Conservation (phyloP, 2,113 vertebrate species). For the Marmota monax region DNA sequence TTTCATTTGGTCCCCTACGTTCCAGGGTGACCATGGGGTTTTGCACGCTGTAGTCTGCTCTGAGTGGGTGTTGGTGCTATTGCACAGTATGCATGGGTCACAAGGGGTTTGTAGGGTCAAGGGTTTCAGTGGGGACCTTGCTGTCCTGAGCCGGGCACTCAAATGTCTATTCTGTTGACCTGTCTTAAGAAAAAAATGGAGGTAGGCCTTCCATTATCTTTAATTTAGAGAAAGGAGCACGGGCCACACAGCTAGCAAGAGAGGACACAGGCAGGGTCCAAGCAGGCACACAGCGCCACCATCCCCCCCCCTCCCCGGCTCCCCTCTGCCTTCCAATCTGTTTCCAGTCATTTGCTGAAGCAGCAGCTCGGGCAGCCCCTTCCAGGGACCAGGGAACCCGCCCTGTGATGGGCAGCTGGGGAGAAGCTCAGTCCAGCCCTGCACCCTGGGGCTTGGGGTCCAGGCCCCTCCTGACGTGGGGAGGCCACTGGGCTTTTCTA, state of each 20-base stretch:
- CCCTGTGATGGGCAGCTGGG: neutral
- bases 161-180: neutral
- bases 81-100: accelerated
- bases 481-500: no score
- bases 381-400: accelerated
- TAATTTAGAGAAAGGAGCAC: neutral
- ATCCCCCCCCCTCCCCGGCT: no score
- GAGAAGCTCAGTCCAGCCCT: neutral
- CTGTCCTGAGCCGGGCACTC: neutral
- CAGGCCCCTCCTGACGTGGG: neutral
- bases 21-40: accelerated
- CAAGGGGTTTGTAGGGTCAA: accelerated
- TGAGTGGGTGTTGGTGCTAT: accelerated
- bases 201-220: neutral
- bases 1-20: neutral
- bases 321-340: neutral
- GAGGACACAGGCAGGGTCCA: accelerated
- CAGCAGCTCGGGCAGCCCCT: neutral
- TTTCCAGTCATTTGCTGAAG: neutral
- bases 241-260: neutral
- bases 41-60: accelerated
- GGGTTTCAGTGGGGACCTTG: no score
- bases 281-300: neutral
- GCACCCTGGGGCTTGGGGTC: accelerated
- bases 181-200: neutral